Percentiles rank a stretch among this genome's conserved stretches.
Evolutionary conservation across 1,140 invertebrate species (phyloP).

Genomic region (Ericerus pela): DNA sequence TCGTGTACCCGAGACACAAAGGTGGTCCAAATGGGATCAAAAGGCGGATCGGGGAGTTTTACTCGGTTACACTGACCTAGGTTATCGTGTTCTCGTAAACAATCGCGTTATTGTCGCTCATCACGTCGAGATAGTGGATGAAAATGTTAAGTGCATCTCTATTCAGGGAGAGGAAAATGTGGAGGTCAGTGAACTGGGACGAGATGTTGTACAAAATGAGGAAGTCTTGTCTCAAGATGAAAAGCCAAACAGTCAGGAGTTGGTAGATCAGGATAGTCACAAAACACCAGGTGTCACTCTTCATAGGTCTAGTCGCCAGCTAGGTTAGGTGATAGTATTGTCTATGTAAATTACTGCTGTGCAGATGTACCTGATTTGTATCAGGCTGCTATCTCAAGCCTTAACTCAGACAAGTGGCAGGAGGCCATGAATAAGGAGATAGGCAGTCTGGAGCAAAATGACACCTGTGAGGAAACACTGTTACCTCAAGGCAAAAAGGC

Average conservation of each 20-base stretch:
- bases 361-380: not conserved
- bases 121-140: no score
- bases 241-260: no score
- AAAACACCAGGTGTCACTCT: no score
- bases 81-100: not conserved
- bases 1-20: slow-evolving; percentile 18
- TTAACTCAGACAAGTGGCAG: slow-evolving; percentile 12
- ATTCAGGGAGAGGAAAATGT: no score
- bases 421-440: slow-evolving; percentile 17
- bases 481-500: slow-evolving; percentile 17
- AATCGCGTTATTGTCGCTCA: no score
- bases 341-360: not conserved
- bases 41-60: not conserved
- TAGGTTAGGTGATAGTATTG: not conserved
- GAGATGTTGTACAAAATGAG: no score
- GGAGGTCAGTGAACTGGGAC: no score
- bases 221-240: not conserved
- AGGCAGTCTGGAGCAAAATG: slow-evolving; percentile 17
- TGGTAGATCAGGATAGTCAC: not conserved
- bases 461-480: slow-evolving; percentile 21
- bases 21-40: slow-evolving; percentile 20
- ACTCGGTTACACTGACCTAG: not conserved
- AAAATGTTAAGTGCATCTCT: no score
- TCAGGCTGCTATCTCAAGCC: not conserved
- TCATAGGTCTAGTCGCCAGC: no score